These are phyloP conservation scores for Lithobates sylvaticus DNA, from an alignment of 2,797 vertebrate species.

Conservation along the genomic window DNA sequence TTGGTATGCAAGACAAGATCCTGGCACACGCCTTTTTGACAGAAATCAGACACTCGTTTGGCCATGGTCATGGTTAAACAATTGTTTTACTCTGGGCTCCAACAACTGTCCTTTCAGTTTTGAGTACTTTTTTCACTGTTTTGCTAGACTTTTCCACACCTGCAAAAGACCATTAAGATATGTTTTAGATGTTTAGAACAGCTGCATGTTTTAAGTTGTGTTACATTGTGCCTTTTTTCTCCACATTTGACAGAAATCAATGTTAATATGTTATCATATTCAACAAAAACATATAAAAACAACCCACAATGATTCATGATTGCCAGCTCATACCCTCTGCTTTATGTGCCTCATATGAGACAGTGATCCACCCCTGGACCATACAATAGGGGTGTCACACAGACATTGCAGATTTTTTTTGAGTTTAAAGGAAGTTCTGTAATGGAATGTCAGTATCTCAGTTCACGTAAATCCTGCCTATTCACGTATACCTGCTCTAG, in stretches of 20 bases:
- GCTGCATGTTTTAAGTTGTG: not conserved
- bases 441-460: not conserved
- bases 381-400: not conserved
- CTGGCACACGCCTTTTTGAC: too few relatives aligned
- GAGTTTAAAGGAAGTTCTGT: not conserved
- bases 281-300: not conserved
- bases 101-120: too few relatives aligned
- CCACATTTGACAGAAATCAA: not conserved
- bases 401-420: not conserved
- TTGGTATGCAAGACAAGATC: too few relatives aligned
- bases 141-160: too few relatives aligned
- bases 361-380: not conserved
- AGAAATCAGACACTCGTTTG: too few relatives aligned
- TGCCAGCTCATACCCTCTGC: conserved; percentile 5
- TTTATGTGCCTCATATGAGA: not conserved
- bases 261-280: not conserved
- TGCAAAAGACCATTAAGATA: too few relatives aligned
- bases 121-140: too few relatives aligned
- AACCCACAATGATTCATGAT: not conserved
- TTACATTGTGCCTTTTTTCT: not conserved
- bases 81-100: too few relatives aligned
- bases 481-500: not conserved
- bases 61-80: too few relatives aligned
- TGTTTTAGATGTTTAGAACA: not conserved
- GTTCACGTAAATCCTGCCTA: not conserved